These are phyloP conservation scores for Hydriomena furcata DNA, from an alignment of 2,888 invertebrate species.

Conservation along the genomic window DNA sequence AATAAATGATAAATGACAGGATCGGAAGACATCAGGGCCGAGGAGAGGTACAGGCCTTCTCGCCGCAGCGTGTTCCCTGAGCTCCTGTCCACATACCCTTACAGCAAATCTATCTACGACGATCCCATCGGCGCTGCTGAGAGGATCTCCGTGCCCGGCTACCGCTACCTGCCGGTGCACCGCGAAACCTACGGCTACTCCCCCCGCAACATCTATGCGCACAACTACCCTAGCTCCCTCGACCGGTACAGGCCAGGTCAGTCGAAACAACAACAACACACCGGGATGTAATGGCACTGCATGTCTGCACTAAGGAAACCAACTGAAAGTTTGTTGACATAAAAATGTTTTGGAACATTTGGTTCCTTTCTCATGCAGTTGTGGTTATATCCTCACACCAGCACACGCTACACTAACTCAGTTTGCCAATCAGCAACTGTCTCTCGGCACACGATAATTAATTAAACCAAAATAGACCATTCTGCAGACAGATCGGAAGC, in stretches of 20 bases:
- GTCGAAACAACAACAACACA: conserved; percentile 63
- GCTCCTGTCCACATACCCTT: conserved; percentile 88
- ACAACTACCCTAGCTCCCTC: conserved; percentile 90
- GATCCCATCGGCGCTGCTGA: conserved; percentile 91
- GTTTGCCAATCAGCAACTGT: conserved; percentile 43
- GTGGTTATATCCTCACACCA: conserved; percentile 25
- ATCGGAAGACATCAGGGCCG: conserved; percentile 95
- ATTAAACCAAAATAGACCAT: conserved; percentile 41
- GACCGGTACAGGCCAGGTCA: conserved; percentile 94
- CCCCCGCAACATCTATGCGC: conserved; percentile 93
- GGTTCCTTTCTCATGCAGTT: conserved; percentile 19
- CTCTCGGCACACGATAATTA: conserved; percentile 23
- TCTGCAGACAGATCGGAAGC: conserved; percentile 41
- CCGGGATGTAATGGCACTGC: conserved; percentile 13
- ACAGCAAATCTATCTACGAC: conserved; percentile 94
- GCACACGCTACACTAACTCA: conserved; percentile 49
- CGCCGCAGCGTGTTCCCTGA: conserved; percentile 91
- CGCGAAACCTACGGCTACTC: conserved; percentile 95
- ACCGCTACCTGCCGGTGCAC: conserved; percentile 95
- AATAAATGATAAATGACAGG: conserved; percentile 73
- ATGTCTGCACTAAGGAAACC: conserved; percentile 8
- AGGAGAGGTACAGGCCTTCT: conserved; percentile 89
- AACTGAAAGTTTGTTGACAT: neutral
- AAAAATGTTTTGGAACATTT: neutral
- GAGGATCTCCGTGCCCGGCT: conserved; percentile 93